A percentile compares a stretch with the other conserved stretches of the same genome.
Conservation (phyloP, 2,797 vertebrate genomes). For the Erethizon dorsatum region DNA sequence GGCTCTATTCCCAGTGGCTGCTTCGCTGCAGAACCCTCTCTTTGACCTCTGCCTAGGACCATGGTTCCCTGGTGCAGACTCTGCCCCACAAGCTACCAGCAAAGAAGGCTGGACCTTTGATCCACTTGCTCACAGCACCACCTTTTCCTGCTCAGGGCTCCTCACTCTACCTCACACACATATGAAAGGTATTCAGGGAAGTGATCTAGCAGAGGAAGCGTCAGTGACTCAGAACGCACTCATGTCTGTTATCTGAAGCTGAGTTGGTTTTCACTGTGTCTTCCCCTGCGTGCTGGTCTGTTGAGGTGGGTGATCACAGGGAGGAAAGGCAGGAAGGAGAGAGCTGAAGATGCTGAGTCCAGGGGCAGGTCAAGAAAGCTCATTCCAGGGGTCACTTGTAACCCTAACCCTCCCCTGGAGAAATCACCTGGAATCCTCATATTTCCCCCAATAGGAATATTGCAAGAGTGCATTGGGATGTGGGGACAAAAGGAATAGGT, state of each 20-base stretch:
- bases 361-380: rapidly evolving
- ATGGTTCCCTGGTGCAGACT: not conserved
- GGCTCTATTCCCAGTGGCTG: not conserved
- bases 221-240: not conserved
- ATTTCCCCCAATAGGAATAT: no score
- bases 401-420: not conserved
- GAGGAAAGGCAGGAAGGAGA: not conserved
- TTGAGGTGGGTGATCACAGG: no score
- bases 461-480: not conserved
- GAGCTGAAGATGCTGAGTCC: not conserved
- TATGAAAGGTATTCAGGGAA: not conserved
- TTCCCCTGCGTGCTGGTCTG: not conserved
- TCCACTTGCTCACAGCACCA: not conserved
- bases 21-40: not conserved
- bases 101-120: not conserved
- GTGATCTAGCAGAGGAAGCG: not conserved
- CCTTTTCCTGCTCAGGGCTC: not conserved
- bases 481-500: not conserved
- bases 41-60: not conserved
- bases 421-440: not conserved
- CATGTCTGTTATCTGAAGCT: not conserved
- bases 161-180: not conserved
- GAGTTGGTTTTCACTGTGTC: not conserved
- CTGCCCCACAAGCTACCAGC: not conserved
- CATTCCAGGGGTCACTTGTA: not conserved